These are phyloP conservation scores for Macropodus opercularis DNA, from an alignment of 2,797 vertebrate species.

Conservation along the genomic window DNA sequence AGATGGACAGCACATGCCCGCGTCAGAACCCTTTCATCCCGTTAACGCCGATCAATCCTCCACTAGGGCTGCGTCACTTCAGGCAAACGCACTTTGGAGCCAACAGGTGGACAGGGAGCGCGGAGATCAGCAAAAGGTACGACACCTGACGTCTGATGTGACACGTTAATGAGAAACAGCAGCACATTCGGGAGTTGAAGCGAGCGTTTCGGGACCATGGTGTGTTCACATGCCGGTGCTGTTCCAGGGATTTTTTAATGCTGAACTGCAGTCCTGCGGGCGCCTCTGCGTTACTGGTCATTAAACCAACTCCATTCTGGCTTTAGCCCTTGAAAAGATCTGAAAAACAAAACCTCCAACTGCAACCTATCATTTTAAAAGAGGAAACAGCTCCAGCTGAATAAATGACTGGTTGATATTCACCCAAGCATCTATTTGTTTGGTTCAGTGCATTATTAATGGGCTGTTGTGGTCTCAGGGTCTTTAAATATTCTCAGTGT, in stretches of 20 bases:
- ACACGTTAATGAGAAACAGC: not conserved
- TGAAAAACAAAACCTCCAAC: slow-evolving; percentile 19
- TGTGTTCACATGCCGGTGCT: not conserved
- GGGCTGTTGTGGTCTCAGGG: slow-evolving; percentile 9
- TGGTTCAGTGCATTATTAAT: slow-evolving; percentile 53
- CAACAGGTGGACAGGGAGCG: too few species aligned
- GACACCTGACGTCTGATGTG: not conserved
- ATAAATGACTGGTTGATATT: slow-evolving; percentile 51
- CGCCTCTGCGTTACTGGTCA: slow-evolving; percentile 30
- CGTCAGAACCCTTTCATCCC: not conserved
- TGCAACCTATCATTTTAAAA: slow-evolving; percentile 36
- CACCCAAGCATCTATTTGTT: slow-evolving; percentile 33
- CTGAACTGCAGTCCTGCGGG: not conserved
- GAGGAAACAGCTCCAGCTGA: slow-evolving; percentile 34
- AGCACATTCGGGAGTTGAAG: not conserved
- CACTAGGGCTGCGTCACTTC: not conserved
- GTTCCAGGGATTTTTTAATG: not conserved
- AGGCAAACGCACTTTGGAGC: not conserved
- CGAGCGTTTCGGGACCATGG: not conserved
- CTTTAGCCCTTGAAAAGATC: slow-evolving; percentile 18
- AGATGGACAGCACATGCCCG: too few species aligned
- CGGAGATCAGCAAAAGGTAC: not conserved
- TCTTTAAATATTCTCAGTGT: slow-evolving; percentile 33
- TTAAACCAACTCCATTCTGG: slow-evolving; percentile 39
- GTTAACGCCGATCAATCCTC: not conserved